These are phyloP conservation scores for Squalus acanthias DNA, from an alignment of 2,797 vertebrate species.

Conservation along the genomic window DNA sequence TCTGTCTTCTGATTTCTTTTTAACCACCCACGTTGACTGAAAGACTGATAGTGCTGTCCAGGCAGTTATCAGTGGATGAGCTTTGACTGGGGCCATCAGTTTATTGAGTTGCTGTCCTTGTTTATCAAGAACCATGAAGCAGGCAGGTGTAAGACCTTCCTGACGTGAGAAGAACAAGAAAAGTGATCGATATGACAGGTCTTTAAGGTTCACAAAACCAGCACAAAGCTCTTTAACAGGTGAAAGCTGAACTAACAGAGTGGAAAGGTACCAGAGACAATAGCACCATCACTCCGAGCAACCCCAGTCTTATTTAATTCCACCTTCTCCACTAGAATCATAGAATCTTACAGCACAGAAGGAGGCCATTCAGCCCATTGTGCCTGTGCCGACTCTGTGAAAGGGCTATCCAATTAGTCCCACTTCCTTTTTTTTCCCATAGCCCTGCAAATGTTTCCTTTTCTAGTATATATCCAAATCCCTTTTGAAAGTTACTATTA, in stretches of 20 bases:
- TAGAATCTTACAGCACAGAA: neutral
- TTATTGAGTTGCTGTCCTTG: slow-evolving; percentile 29
- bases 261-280: neutral
- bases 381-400: neutral
- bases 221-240: neutral
- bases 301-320: neutral
- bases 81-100: slow-evolving; percentile 8
- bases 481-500: neutral
- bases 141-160: neutral
- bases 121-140: slow-evolving; percentile 9
- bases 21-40: neutral
- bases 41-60: neutral
- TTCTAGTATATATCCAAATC: neutral
- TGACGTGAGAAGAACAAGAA: neutral
- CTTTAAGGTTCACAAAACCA: neutral
- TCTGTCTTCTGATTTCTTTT: neutral
- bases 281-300: neutral
- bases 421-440: neutral
- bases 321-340: neutral
- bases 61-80: slow-evolving; percentile 5
- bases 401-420: neutral
- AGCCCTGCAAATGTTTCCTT: neutral
- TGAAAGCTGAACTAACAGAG: neutral
- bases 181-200: neutral
- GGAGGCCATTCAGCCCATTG: neutral